These are phyloP conservation scores for Acanthosoma haemorrhoidale DNA, from an alignment of 2,888 invertebrate species.

Conservation along the genomic window DNA sequence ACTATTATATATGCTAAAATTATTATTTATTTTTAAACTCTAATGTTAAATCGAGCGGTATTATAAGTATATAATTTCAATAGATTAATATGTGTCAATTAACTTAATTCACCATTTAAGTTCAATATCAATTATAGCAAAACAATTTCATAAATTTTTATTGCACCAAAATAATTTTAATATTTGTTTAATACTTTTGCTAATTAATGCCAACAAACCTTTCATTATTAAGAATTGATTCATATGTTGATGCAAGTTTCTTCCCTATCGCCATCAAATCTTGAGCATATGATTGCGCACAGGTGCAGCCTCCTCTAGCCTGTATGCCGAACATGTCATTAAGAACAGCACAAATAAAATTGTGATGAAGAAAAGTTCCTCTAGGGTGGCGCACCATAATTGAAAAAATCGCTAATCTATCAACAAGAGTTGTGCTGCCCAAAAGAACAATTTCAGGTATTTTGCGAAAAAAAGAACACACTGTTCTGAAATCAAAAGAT, in stretches of 20 bases:
- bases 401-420: slow-evolving; percentile 76
- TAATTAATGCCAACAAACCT: slow-evolving; percentile 47
- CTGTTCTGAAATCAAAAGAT: slow-evolving; percentile 58
- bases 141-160: too few relatives aligned
- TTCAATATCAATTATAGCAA: too few relatives aligned
- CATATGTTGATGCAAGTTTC: slow-evolving; percentile 67
- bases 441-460: slow-evolving; percentile 73
- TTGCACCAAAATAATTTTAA: too few relatives aligned
- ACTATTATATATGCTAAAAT: too few relatives aligned
- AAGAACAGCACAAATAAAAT: slow-evolving; percentile 75
- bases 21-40: too few relatives aligned
- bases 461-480: slow-evolving; percentile 68
- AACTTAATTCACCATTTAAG: too few relatives aligned
- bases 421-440: slow-evolving; percentile 62
- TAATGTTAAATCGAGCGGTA: too few relatives aligned
- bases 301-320: slow-evolving; percentile 71
- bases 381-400: slow-evolving; percentile 76
- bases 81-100: too few relatives aligned
- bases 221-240: slow-evolving; percentile 61
- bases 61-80: too few relatives aligned
- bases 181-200: too few relatives aligned
- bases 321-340: slow-evolving; percentile 91
- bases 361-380: slow-evolving; percentile 81
- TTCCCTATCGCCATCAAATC: slow-evolving; percentile 78
- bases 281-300: slow-evolving; percentile 79